Percentiles rank a stretch among this genome's conserved stretches.
Evolutionary conservation across 2,797 vertebrate species (phyloP).

Genomic region (Gymnothorax reevesii): DNA sequence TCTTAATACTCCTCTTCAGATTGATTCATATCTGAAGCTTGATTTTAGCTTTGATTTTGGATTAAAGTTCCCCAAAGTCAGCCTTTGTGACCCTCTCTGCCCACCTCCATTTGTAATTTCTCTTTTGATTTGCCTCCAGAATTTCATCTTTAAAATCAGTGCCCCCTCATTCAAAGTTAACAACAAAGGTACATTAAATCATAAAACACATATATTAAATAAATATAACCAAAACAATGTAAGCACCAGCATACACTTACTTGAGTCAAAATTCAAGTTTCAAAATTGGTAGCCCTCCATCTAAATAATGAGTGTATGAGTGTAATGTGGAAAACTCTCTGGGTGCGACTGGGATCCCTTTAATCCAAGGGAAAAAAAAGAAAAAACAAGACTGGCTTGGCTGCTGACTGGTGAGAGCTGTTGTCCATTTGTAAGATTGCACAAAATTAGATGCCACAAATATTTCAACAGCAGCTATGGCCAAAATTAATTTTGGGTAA

Average conservation of each 20-base stretch:
- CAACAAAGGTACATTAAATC: conserved; percentile 40
- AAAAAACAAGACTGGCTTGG: background rate
- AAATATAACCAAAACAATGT: conserved; percentile 61
- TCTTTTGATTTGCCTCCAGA: conserved; percentile 45
- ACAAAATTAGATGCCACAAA: conserved; percentile 11
- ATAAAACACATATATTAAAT: conserved; percentile 40
- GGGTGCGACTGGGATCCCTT: background rate
- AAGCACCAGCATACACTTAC: conserved; percentile 19
- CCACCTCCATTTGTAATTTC: conserved; percentile 33
- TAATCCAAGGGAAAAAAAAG: background rate
- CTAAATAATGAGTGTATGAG: background rate
- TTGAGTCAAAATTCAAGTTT: background rate
- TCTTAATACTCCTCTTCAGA: background rate
- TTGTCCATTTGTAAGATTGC: background rate
- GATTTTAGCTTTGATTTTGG: background rate
- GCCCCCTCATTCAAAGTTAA: conserved; percentile 45
- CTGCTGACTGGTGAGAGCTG: background rate
- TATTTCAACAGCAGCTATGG: conserved; percentile 15
- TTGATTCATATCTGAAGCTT: background rate
- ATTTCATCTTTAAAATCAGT: conserved; percentile 47
- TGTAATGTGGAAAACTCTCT: conserved; percentile 18
- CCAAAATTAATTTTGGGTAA: conserved; percentile 6
- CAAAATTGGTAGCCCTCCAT: conserved; percentile 10
- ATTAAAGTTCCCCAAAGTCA: background rate
- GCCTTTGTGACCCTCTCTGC: background rate